These are phyloP conservation scores for Phycodurus eques DNA, from an alignment of 2,113 vertebrate genomes.

Conservation along the genomic window DNA sequence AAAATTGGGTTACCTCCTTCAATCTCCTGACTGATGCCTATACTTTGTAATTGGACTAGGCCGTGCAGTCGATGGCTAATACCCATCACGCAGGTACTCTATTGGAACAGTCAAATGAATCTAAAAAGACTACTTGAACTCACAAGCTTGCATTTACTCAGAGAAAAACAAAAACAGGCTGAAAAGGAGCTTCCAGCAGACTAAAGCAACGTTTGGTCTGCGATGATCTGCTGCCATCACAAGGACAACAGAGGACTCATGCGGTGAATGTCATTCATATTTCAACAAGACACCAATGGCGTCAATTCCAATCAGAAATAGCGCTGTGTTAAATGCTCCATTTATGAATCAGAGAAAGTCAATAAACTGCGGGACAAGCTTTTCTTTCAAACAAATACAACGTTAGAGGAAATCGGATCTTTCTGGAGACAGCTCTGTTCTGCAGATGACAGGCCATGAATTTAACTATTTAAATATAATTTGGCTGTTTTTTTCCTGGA, in stretches of 20 bases:
- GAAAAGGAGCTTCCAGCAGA: not conserved
- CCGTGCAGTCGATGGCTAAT: not conserved
- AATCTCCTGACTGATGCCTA: constrained; percentile 4
- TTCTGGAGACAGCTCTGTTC: not conserved
- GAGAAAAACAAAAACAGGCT: not conserved
- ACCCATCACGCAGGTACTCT: constrained; percentile 1
- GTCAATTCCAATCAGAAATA: not conserved
- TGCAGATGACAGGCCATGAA: not conserved
- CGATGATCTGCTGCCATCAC: not conserved
- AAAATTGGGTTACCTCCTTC: not conserved
- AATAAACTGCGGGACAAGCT: not conserved
- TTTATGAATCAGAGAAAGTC: constrained; percentile 1
- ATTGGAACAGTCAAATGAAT: not conserved
- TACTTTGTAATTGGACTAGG: not conserved
- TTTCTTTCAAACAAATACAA: not conserved
- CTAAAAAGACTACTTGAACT: not conserved
- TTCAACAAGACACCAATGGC: constrained; percentile 3
- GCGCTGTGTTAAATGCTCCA: not conserved
- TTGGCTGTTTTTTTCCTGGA: not conserved
- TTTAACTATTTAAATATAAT: not conserved
- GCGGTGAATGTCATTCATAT: not conserved
- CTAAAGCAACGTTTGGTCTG: not conserved
- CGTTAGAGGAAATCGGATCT: constrained; percentile 1
- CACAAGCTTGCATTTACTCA: not conserved
- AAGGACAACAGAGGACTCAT: not conserved